Conservation (phyloP, 2,113 vertebrate genomes). For the Nymphicus hollandicus region DNA sequence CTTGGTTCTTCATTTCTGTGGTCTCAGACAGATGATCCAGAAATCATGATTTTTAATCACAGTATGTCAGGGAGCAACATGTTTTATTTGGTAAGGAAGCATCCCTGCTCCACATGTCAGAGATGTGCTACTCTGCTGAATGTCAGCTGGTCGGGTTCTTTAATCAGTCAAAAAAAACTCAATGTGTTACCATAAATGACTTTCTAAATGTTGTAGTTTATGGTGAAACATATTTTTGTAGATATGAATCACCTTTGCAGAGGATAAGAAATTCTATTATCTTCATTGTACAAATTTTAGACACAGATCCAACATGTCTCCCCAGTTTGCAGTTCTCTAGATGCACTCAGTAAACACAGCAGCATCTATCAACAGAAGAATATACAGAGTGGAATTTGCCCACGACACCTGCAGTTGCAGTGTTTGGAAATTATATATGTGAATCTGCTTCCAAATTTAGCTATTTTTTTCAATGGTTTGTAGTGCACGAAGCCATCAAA, state of each 20-base stretch:
- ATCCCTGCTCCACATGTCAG: background rate
- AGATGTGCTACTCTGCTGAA: rapidly evolving
- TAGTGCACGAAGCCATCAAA: background rate
- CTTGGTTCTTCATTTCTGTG: background rate
- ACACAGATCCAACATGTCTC: background rate
- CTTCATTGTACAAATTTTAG: constrained; percentile 3
- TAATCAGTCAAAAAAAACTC: background rate
- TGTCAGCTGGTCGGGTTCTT: background rate
- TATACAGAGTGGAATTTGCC: background rate
- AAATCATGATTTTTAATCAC: background rate
- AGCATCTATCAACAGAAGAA: background rate
- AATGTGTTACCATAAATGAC: constrained; percentile 15
- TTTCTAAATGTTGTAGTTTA: constrained; percentile 2
- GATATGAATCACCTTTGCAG: constrained; percentile 9
- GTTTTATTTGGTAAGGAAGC: background rate
- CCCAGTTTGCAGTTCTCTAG: background rate
- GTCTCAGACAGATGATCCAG: background rate
- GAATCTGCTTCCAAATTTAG: background rate
- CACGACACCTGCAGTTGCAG: background rate
- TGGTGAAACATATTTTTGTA: constrained; percentile 39
- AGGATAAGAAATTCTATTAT: constrained; percentile 24
- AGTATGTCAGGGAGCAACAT: background rate
- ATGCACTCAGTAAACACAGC: background rate
- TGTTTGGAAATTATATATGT: background rate
- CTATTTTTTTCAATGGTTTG: background rate